Evolutionary conservation across 2,113 vertebrate species (phyloP).

Genomic region (Megaceryle torquata): DNA sequence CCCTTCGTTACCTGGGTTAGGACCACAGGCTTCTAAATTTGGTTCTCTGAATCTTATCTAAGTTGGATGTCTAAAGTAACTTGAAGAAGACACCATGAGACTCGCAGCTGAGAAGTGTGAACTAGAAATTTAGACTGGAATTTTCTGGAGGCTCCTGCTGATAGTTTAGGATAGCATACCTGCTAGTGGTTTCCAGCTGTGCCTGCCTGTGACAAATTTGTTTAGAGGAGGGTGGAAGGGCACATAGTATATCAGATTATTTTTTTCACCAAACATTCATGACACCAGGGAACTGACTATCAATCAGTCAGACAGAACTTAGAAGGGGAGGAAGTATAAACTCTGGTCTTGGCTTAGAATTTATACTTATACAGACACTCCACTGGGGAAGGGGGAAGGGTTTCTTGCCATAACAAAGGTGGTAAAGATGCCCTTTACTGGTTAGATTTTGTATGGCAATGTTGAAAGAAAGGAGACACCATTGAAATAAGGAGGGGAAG

Average conservation of each 20-base stretch:
- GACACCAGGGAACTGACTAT: constrained; percentile 15
- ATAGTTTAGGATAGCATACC: not conserved
- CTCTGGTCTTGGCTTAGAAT: constrained; percentile 23
- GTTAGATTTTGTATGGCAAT: constrained; percentile 57
- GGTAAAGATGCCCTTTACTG: constrained; percentile 44
- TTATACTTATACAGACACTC: constrained; percentile 49
- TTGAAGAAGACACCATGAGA: not conserved
- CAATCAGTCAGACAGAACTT: constrained; percentile 22
- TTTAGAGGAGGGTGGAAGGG: not conserved
- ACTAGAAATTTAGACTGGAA: not conserved
- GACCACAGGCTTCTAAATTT: not conserved
- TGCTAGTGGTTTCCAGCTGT: not conserved
- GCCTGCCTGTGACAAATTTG: not conserved
- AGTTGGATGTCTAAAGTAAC: not conserved
- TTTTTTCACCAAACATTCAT: constrained; percentile 29
- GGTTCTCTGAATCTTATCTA: not conserved
- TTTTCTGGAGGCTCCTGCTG: not conserved
- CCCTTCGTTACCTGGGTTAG: not conserved
- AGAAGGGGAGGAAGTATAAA: constrained; percentile 49
- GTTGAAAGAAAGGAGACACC: constrained; percentile 58
- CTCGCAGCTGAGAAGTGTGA: not conserved
- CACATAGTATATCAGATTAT: not conserved
- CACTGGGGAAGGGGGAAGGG: not conserved
- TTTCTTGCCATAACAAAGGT: constrained; percentile 63
- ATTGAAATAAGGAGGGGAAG: constrained; percentile 62